Base-by-base conservation (phyloP, 1,140 invertebrate species). In the Diorhabda carinulata region DNA sequence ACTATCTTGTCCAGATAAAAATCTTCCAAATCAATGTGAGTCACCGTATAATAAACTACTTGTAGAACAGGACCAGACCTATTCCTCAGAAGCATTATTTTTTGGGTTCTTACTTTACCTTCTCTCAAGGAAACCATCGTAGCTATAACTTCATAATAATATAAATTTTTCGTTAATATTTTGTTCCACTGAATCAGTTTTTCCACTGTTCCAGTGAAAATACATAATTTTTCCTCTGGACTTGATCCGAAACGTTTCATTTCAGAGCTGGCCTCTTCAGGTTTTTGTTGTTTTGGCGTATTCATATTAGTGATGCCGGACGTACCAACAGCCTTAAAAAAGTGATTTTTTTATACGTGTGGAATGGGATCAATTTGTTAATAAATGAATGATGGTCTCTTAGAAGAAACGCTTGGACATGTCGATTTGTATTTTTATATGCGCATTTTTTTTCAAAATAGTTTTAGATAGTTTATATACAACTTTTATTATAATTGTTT, bases 121-220 rank as follows among this genome's bases (percentile, higher is more conserved):
- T 73, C 72, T 41, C 73, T 59, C 10, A 78, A 66, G 2, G 76
- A 72, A n/a, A 77, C 61, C 47, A 78, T 64, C 10, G 72, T 57
- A 47, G 72, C 77, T 78, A 77, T 72, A n/a, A 77, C 70, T 72
- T 76, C 72, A 47, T 70, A 77, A 57, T 71, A 75, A 61, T 74
- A 76, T 64, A 77, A 72, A 47, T 73, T 66, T 47, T 76, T 70
- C 42, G 61, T 58, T 52, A 76, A 76, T 9, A 76, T 72, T 64
- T 72, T 76, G 57, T 73, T 70, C 72, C 75, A 77, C 61, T 77
- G 76, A 40, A 77, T 74, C n/a, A 76, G 64, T 60, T 71, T 68
- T 57, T 76, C 76, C 1, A 72, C 73, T n/a, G 73, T 71, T 58
- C 76, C 76, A 7, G 76, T 76, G 40, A 76, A 73, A 25, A 74